phyloP scores from a whole-genome alignment of 2,888 invertebrate genomes.

The Urechis unicinctus region DNA sequence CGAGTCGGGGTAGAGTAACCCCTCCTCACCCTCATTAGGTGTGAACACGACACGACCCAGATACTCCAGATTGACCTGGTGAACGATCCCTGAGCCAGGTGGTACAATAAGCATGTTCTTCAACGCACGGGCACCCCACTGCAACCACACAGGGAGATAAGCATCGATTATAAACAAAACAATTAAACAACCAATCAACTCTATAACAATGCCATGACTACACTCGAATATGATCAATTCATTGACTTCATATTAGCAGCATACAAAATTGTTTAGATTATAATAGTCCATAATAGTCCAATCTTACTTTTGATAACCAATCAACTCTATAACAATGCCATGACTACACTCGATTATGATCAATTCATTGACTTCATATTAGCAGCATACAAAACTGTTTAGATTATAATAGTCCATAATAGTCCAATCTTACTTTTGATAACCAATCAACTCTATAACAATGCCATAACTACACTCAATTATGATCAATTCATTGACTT shows the following conservation, averaged over 20 bases:
- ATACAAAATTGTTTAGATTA: background rate
- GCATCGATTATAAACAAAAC: too few relatives aligned
- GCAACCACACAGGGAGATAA: slow-evolving; percentile 30
- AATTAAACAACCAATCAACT: too few relatives aligned
- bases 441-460: too few relatives aligned
- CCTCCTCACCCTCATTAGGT: slow-evolving; percentile 30
- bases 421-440: too few relatives aligned
- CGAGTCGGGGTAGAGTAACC: slow-evolving; percentile 75
- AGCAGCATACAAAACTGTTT: background rate
- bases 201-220: too few relatives aligned
- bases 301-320: too few relatives aligned
- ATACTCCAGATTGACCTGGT: slow-evolving; percentile 96
- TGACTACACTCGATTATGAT: too few relatives aligned
- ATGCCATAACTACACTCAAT: too few relatives aligned
- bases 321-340: too few relatives aligned
- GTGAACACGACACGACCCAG: slow-evolving; percentile 81
- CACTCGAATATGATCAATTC: too few relatives aligned
- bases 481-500: background rate
- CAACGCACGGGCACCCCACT: slow-evolving; percentile 96
- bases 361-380: background rate
- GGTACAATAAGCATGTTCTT: slow-evolving; percentile 95
- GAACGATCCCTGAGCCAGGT: slow-evolving; percentile 96
- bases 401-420: too few relatives aligned
- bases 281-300: too few relatives aligned
- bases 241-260: background rate